Conservation (phyloP, 2,113 vertebrate species). For the Acanthisitta chloris region DNA sequence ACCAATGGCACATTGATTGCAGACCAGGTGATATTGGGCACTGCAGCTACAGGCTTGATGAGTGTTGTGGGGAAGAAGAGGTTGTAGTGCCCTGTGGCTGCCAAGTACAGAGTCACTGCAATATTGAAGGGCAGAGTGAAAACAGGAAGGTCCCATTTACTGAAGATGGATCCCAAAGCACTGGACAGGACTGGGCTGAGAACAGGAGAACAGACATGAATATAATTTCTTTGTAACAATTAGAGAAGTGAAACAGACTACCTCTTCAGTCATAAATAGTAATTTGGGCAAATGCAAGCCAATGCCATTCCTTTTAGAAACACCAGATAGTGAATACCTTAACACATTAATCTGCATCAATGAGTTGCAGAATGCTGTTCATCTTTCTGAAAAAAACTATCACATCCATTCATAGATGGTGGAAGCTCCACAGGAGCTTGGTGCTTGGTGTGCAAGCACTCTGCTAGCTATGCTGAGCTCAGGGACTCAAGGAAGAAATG, state of each 20-base stretch:
- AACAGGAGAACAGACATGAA: not conserved
- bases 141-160: constrained; percentile 91
- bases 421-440: not conserved
- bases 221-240: not conserved
- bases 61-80: constrained; percentile 82
- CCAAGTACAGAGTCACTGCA: constrained; percentile 85
- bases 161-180: constrained; percentile 86
- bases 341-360: not conserved
- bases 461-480: not conserved
- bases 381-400: not conserved
- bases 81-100: constrained; percentile 90
- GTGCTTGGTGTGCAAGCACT: fast-evolving
- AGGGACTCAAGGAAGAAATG: not conserved
- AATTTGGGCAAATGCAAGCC: not conserved
- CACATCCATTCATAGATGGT: not conserved
- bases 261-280: not conserved
- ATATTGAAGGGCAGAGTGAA: constrained; percentile 95
- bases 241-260: not conserved
- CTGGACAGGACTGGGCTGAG: constrained; percentile 88
- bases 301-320: not conserved
- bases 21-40: constrained; percentile 88
- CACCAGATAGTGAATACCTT: not conserved
- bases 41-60: constrained; percentile 77
- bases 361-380: not conserved
- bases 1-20: constrained; percentile 82